These are phyloP conservation scores for Philhelius pedissequus DNA, from an alignment of 2,888 invertebrate species.

Conservation along the genomic window DNA sequence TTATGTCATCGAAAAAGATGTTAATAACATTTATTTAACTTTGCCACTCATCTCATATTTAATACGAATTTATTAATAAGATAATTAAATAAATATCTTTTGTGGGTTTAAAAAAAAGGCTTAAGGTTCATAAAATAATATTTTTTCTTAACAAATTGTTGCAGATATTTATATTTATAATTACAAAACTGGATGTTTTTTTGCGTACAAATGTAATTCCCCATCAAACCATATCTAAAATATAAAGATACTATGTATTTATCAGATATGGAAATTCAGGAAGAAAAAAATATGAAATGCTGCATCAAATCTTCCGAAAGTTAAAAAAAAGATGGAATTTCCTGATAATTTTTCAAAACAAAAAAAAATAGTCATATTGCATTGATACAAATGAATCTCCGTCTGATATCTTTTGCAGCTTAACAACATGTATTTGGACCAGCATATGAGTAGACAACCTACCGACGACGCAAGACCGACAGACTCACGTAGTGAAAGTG, in stretches of 20 bases:
- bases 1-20: background rate
- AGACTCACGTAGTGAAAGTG: constrained; percentile 8
- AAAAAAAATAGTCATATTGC: background rate
- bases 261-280: background rate
- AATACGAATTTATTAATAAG: too few species aligned
- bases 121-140: too few species aligned
- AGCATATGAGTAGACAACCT: background rate
- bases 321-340: background rate
- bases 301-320: background rate
- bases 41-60: background rate
- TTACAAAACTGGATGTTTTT: too few species aligned
- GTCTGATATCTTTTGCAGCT: background rate
- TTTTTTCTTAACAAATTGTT: too few species aligned
- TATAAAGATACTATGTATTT: background rate
- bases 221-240: background rate
- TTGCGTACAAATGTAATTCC: too few species aligned
- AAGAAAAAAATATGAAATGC: background rate
- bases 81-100: too few species aligned
- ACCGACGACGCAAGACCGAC: background rate
- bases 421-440: too few species aligned
- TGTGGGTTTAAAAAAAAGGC: too few species aligned
- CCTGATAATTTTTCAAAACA: background rate
- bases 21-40: background rate
- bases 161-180: too few species aligned
- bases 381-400: background rate